Base-by-base conservation (phyloP, 2,888 invertebrate genomes). In the Tiliacea aurago region DNA sequence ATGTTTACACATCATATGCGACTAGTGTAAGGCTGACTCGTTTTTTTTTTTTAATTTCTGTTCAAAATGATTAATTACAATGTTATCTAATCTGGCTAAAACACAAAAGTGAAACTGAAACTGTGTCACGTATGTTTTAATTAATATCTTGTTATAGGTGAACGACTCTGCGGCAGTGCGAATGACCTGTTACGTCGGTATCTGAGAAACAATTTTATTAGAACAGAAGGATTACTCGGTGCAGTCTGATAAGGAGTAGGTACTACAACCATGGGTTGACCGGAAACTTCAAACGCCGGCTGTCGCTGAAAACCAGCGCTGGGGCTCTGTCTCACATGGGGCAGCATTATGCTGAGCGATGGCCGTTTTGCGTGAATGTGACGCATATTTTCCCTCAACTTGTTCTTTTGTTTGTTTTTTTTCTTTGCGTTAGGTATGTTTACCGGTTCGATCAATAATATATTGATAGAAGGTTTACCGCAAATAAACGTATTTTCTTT, bases 91-190 rank as follows among this genome's bases (percentile, higher is more conserved):
- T 81, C 81, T 51, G 41, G 28, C 18, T 68, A 56, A 71, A 82
- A 68, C n/a, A 55, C 47, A 58, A 65, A 59, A 68, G n/a, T 66
- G 55, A 62, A 68, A 37, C 45, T 20, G 47, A 74, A 86, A 83
- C 37, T 85, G 72, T 83, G 83, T 83, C 84, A 84, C 70, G 20
- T 72, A 70, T 78, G 73, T 78, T 69, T 63, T 73, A 45, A 79
- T 53, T 80, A 64, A 73, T 68, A 84, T 84, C 77, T 81, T 37
- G 37, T 62, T 73, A 73, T 84, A 79, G 85, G 75, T 85, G 85
- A 85, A 86, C 70, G 85, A 83, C 85, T 75, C 63, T 41, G 28
- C 15, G 41, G 23, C 55, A 68, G 62, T 76, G 87, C 76, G 73
- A 85, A 86, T 81, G 87, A 86, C 81, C 86, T 80, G 75, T 78